Base-by-base conservation (phyloP, 2,888 invertebrate genomes). In the Ennomos quercinarius region DNA sequence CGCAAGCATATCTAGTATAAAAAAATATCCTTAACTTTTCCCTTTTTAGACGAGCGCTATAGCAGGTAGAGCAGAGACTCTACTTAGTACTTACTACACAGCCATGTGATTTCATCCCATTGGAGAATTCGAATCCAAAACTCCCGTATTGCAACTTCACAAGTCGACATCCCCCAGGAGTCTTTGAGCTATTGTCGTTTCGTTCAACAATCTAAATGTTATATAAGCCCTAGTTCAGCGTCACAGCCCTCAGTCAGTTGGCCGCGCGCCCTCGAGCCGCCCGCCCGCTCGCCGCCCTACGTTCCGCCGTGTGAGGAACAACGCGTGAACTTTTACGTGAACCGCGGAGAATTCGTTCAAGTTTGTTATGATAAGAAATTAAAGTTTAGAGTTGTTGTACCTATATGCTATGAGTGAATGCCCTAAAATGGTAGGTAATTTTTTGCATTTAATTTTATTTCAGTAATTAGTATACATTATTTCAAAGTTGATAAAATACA, bases 181-280 rank as follows among this genome's bases (percentile, higher is more conserved):
- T n/a, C n/a, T n/a, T n/a, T 27, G 27, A 27, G 6, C 27, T 27
- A 27, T 27, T 17, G 5, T 27, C 5, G 27, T 27, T 27, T 27
- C 27, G 5, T 3, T 27, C 4, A 27, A 27, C 27, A 27, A 27
- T 27, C 27, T 4, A 27, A 17, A 17, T 17, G 3, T 17, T 83
- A 83, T 84, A 84, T 85, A 87, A 78, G 76, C 66, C 76, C 72
- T 71, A 74, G 72, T 61, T 6, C 63, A 70, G 68, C 66, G 67
- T 61, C 59, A 44, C 68, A 71, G 69, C 78, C 81, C 80, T 83
- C 86, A 88, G 89, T 83, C 86, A 88, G 89, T 89, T 57, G 70
- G 74, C 73, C 84, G 80, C 81, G 84, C 72, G 78, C 80, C 74
- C 74, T 77, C 76, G 78, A 49, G 60, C 70, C 74, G 77, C 65